A percentile compares a stretch with the other conserved stretches of the same genome.
phyloP scores from a whole-genome alignment of 2,888 invertebrate genomes.

The Panzeria rudis region DNA sequence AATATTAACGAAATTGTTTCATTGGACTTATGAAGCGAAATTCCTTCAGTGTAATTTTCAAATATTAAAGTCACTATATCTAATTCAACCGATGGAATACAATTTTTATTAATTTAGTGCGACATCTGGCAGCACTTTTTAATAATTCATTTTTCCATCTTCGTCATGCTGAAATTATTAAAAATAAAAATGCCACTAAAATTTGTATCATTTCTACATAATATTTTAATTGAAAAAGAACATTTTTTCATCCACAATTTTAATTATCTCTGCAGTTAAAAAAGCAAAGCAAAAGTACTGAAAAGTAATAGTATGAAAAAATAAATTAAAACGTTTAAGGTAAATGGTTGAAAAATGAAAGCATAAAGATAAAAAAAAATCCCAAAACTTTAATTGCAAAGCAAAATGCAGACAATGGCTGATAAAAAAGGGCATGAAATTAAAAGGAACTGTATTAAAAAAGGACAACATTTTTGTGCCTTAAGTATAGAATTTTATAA shows the following conservation, averaged over 20 bases:
- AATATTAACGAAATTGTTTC: no score
- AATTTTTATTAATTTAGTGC: conserved; percentile 54
- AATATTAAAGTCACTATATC: no score
- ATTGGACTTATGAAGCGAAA: no score
- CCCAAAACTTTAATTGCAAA: conserved; percentile 57
- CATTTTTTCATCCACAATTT: conserved; percentile 48
- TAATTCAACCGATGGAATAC: no score
- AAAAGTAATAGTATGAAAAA: conserved; percentile 11
- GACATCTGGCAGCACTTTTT: conserved; percentile 56
- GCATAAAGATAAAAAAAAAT: conserved; percentile 41
- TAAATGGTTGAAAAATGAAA: conserved; percentile 50
- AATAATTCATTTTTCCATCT: neutral
- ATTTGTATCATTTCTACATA: conserved; percentile 59
- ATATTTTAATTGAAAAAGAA: conserved; percentile 63
- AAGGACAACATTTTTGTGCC: conserved; percentile 36
- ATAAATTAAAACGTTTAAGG: conserved; percentile 65
- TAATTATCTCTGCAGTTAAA: conserved; percentile 66
- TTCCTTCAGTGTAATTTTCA: no score
- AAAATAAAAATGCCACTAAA: conserved; percentile 56
- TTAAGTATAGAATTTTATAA: conserved; percentile 54
- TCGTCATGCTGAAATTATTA: conserved; percentile 58
- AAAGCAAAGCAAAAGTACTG: neutral
- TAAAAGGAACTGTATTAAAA: conserved; percentile 20
- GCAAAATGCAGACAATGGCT: conserved; percentile 60
- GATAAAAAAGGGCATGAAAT: conserved; percentile 51